These are phyloP conservation scores for Agrenia bidenticulata DNA, from an alignment of 2,888 invertebrate species.

Conservation along the genomic window DNA sequence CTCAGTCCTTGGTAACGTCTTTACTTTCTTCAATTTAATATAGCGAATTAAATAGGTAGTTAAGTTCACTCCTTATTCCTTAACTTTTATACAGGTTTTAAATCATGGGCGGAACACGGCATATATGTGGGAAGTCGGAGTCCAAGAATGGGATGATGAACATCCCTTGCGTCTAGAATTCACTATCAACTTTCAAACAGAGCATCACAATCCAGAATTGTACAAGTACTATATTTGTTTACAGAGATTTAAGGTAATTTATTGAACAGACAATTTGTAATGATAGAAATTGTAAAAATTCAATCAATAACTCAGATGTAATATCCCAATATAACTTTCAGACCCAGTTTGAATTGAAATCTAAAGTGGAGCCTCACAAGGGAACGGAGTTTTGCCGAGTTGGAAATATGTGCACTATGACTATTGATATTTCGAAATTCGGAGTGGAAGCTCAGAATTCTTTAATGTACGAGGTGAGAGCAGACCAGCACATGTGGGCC, in stretches of 20 bases:
- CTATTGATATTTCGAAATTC: constrained; percentile 54
- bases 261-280: background rate
- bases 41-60: too few species aligned
- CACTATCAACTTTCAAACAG: constrained; percentile 41
- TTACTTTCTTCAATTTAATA: background rate
- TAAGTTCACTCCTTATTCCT: too few species aligned
- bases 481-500: constrained; percentile 91
- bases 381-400: constrained; percentile 83
- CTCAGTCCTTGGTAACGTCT: constrained; percentile 56
- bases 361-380: constrained; percentile 74
- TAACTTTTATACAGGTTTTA: constrained; percentile 67
- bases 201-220: constrained; percentile 33
- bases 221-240: constrained; percentile 51
- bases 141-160: constrained; percentile 55
- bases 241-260: constrained; percentile 47
- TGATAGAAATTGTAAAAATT: background rate
- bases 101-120: constrained; percentile 74
- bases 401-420: constrained; percentile 71
- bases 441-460: constrained; percentile 59
- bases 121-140: constrained; percentile 79
- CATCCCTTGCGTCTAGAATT: constrained; percentile 54
- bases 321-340: constrained; percentile 54
- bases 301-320: background rate
- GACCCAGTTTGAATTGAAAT: constrained; percentile 79
- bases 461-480: constrained; percentile 90